Evolutionary conservation across 2,797 vertebrate species (phyloP).

Genomic region (Molossus alvarezi): DNA sequence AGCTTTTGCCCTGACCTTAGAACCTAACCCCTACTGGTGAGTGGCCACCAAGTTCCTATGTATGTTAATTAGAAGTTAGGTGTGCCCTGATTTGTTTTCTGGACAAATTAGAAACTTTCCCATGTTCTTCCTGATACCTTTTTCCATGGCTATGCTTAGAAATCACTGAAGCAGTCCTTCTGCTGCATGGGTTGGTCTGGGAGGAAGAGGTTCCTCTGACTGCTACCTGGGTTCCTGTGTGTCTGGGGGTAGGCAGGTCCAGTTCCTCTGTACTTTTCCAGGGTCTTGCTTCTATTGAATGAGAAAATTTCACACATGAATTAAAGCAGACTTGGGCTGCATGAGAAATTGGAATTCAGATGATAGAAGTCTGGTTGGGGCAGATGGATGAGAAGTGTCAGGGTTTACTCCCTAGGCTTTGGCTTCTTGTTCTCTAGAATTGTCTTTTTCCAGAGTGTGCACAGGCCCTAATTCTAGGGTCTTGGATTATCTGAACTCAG

Average conservation of each 20-base stretch:
- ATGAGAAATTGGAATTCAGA: conserved; percentile 37
- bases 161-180: neutral
- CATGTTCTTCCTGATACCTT: neutral
- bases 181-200: neutral
- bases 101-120: neutral
- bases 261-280: conserved; percentile 19
- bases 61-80: neutral
- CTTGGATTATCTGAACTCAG: neutral
- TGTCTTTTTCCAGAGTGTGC: neutral
- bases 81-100: neutral
- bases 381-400: neutral
- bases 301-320: neutral
- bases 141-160: neutral
- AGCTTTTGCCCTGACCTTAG: neutral
- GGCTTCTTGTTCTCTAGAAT: neutral
- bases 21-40: neutral
- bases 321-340: conserved; percentile 3
- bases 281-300: conserved; percentile 30
- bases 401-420: neutral
- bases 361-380: neutral
- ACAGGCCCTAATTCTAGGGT: neutral
- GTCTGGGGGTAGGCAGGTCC: neutral
- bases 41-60: neutral
- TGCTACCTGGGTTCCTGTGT: neutral
- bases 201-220: neutral